Percentiles rank a stretch among this genome's conserved stretches.
Evolutionary conservation across 2,888 invertebrate genomes (phyloP).

Genomic region (Lypha dubia): DNA sequence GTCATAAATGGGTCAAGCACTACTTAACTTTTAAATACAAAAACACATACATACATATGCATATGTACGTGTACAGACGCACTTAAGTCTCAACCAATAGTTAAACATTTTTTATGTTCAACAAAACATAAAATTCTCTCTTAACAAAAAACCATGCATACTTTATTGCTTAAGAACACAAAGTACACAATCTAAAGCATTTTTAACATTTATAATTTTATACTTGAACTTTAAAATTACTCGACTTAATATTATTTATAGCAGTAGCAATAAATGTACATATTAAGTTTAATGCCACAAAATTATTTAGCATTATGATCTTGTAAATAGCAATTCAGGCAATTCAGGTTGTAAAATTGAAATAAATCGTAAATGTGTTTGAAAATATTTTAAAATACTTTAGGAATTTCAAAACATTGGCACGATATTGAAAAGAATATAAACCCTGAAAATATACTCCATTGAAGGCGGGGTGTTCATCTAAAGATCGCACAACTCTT

Average conservation of each 20-base stretch:
- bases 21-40: background rate
- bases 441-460: too few relatives aligned
- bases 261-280: background rate
- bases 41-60: background rate
- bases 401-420: too few relatives aligned
- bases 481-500: too few relatives aligned
- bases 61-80: background rate
- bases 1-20: slow-evolving; percentile 4
- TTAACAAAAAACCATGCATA: too few relatives aligned
- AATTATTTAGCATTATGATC: background rate
- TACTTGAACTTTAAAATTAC: background rate
- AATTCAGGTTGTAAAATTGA: background rate
- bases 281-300: background rate
- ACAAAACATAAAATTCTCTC: too few relatives aligned
- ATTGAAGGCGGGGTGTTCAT: too few relatives aligned
- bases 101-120: background rate
- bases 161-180: background rate
- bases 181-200: background rate
- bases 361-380: background rate
- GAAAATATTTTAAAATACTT: too few relatives aligned
- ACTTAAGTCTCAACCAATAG: background rate
- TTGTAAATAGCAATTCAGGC: background rate
- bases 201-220: background rate
- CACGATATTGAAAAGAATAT: too few relatives aligned
- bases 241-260: background rate